These are phyloP conservation scores for Rhynchopsitta pachyrhyncha DNA, from an alignment of 2,113 vertebrate species.

Conservation along the genomic window DNA sequence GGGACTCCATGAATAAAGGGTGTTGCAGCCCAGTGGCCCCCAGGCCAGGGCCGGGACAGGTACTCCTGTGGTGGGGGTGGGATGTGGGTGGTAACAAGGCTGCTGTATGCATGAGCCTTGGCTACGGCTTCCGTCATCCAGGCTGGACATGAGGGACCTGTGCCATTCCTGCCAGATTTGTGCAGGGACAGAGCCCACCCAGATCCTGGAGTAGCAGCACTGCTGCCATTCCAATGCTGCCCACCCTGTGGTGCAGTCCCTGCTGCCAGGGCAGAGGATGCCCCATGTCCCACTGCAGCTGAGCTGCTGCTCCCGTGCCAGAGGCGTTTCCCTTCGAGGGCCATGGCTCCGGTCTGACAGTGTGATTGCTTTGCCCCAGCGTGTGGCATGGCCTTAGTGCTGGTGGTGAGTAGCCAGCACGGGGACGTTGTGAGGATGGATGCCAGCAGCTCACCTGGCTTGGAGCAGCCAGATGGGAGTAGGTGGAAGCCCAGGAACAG, in stretches of 20 bases:
- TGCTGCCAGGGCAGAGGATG: neutral
- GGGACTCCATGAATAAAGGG: neutral
- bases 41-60: accelerated
- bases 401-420: neutral
- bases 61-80: accelerated
- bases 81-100: neutral
- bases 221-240: neutral
- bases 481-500: neutral
- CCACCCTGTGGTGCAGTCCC: neutral
- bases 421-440: neutral
- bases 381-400: neutral
- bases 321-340: neutral
- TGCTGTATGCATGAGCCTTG: accelerated
- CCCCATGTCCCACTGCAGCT: accelerated
- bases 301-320: neutral
- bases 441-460: neutral
- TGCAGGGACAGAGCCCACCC: neutral
- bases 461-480: neutral
- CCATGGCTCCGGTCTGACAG: neutral
- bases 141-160: neutral
- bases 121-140: neutral
- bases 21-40: neutral
- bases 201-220: neutral
- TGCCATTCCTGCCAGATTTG: neutral
- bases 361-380: neutral